Evolutionary conservation across 1,140 invertebrate genomes (phyloP).

Genomic region (Drosophila kepulauana): DNA sequence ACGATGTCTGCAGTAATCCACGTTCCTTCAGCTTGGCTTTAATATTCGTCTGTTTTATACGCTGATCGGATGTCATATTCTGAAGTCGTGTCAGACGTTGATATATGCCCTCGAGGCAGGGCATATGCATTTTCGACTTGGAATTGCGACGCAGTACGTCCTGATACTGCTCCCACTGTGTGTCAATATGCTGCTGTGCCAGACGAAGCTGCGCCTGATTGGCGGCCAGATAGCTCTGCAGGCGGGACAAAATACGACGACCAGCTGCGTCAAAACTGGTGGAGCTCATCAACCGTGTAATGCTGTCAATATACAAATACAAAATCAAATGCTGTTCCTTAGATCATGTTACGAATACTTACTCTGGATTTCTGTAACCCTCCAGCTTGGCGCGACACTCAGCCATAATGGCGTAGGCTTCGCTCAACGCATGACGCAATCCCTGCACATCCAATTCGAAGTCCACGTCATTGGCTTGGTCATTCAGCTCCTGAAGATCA

Average conservation of each 20-base stretch:
- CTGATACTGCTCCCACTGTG: conserved; percentile 87
- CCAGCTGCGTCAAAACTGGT: conserved; percentile 85
- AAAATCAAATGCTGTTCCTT: too few species aligned
- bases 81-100: conserved; percentile 88
- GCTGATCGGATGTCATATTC: conserved; percentile 87
- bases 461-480: conserved; percentile 85
- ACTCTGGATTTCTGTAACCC: conserved; percentile 86
- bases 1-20: conserved; percentile 53
- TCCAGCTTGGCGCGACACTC: conserved; percentile 87
- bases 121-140: conserved; percentile 86
- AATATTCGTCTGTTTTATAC: conserved; percentile 84
- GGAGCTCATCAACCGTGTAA: conserved; percentile 66
- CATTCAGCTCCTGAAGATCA: conserved; percentile 86
- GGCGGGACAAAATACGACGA: conserved; percentile 86
- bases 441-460: conserved; percentile 79
- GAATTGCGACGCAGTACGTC: conserved; percentile 85
- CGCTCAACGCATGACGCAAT: conserved; percentile 87
- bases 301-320: conserved; percentile 33
- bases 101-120: conserved; percentile 89
- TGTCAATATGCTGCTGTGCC: conserved; percentile 87
- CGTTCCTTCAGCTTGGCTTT: conserved; percentile 76
- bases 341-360: conserved; percentile 48
- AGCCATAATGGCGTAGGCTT: conserved; percentile 88
- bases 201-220: conserved; percentile 88
- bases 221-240: conserved; percentile 87